Evolutionary conservation across 2,797 vertebrate genomes (phyloP), one percentile per base, ranked within the genome.

Genomic region (Eospalax fontanierii): DNA sequence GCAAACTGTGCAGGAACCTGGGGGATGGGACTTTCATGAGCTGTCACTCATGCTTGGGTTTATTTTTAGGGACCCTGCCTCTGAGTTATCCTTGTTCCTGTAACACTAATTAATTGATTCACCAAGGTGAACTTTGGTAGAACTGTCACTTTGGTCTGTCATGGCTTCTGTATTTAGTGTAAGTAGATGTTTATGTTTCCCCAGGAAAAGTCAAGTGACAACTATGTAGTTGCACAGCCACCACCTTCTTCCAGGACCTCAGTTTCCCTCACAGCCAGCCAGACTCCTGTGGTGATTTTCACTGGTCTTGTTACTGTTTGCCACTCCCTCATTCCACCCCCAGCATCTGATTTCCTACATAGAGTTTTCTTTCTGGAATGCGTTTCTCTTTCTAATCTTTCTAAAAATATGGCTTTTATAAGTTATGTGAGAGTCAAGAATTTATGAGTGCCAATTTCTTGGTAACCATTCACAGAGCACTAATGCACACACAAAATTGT

Each of bases 361-460:
- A 28, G 26, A 18, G 30, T 35, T 84, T n/a, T 50, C 30, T 24
- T 83, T 65, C 50, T 87, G 46, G 30, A 80, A 71, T 46, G 46
- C 38, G 93, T 91, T n/a, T n/a, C n/a, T n/a, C n/a, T n/a, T n/a
- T n/a, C n/a, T n/a, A n/a, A n/a, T n/a, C n/a, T n/a, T n/a, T 70
- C 40, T 14, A 76, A 94, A 70, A 85, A 71, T 26, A 85, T 0
- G 19, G 19, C 14, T 90, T 91, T 54, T 40, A 46, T 80, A 94
- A 89, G 57, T 87, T 66, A 94, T 30, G 66, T 40, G 66, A 89
- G 46, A 91, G 73, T 84, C 59, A 80, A 91, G 50, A 94, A 87
- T 61, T 66, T 80, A 87, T 19, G 66, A 95, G 9, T 43, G 74
- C n/a, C 91, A 63, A 65, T 88, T 90, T 93, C 43, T 82, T 46